These are phyloP conservation scores for Andrena bucephala DNA, from an alignment of 2,888 invertebrate species.

Conservation along the genomic window DNA sequence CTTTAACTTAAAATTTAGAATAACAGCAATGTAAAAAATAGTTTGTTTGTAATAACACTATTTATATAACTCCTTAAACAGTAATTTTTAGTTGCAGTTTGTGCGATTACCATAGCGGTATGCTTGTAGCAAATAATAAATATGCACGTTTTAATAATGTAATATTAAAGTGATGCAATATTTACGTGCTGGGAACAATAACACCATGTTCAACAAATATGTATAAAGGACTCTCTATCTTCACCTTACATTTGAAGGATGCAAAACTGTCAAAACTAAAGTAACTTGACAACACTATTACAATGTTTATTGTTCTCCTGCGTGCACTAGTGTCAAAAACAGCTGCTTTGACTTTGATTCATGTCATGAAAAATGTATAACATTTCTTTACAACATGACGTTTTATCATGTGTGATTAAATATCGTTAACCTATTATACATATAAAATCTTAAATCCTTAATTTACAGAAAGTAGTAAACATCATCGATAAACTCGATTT, in stretches of 20 bases:
- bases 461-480: conserved; percentile 35
- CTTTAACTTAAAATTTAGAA: conserved; percentile 1
- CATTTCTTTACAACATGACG: not conserved
- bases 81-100: conserved; percentile 36
- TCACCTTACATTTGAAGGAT: not conserved
- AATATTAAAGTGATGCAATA: not conserved
- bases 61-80: conserved; percentile 14
- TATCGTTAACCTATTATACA: conserved; percentile 33
- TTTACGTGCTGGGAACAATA: not conserved
- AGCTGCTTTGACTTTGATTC: conserved; percentile 2
- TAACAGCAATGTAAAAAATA: not conserved
- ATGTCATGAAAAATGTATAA: conserved; percentile 27
- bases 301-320: conserved; percentile 16
- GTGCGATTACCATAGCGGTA: conserved; percentile 38
- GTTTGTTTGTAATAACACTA: not conserved
- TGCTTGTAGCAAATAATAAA: conserved; percentile 19
- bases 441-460: conserved; percentile 40
- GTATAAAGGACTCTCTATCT: not conserved
- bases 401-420: conserved; percentile 2
- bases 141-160: not conserved
- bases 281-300: not conserved
- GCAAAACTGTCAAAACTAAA: conserved; percentile 16
- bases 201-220: conserved; percentile 7
- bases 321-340: conserved; percentile 3
- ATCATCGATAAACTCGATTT: conserved; percentile 18